phyloP scores from a whole-genome alignment of 2,888 invertebrate species.

The Leptinotarsa haldemani region DNA sequence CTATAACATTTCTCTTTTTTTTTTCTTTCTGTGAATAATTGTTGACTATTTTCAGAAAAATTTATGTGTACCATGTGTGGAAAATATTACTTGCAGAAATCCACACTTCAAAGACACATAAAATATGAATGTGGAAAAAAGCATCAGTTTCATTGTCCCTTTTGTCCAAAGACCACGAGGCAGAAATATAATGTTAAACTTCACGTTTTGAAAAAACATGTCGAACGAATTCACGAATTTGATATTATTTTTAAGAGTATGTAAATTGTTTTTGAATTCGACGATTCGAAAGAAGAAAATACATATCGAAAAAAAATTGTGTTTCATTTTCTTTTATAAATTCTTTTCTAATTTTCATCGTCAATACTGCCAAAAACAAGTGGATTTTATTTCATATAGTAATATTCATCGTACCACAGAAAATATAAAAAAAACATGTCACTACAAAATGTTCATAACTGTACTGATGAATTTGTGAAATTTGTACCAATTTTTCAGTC shows the following conservation, averaged over 20 bases:
- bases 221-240: slow-evolving; percentile 41
- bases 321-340: not conserved
- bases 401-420: no score
- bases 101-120: slow-evolving; percentile 46
- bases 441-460: no score
- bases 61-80: slow-evolving; percentile 73
- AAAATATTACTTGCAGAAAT: slow-evolving; percentile 78
- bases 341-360: no score
- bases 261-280: not conserved
- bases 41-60: slow-evolving; percentile 25
- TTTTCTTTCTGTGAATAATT: not conserved
- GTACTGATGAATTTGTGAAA: no score
- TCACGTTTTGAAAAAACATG: slow-evolving; percentile 46
- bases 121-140: slow-evolving; percentile 49
- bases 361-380: no score
- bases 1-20: no score
- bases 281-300: not conserved
- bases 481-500: no score
- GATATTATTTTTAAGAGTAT: slow-evolving; percentile 30
- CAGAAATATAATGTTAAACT: slow-evolving; percentile 51
- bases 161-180: slow-evolving; percentile 44
- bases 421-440: no score
- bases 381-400: no score
- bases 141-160: slow-evolving; percentile 45
- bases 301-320: not conserved